Base-by-base conservation (phyloP, 2,797 vertebrate species). In the Phataginus tricuspis region DNA sequence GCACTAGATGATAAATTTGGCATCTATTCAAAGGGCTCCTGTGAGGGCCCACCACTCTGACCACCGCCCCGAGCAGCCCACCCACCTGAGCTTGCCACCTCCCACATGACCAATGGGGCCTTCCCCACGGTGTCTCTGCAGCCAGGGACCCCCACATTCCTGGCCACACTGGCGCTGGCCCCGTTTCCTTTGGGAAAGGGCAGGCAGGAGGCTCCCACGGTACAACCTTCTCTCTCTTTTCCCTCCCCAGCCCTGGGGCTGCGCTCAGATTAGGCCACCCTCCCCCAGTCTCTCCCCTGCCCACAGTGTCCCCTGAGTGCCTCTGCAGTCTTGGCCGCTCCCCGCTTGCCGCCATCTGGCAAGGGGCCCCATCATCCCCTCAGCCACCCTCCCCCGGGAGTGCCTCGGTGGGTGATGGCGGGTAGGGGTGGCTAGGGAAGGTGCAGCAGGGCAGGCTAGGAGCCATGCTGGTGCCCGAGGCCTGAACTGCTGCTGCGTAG, bases 21-120 rank as follows among this genome's bases (percentile, higher is more conserved):
- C 63, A 66, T 37, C 63, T 55, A 21, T 80, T 96, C 94, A 79
- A 57, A 94, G 75, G 51, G 94, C 59, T 95, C n/a, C 69, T 78
- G 92, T 64, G 51, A 68, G 61, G 34, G 66, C 57, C 90, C n/a
- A 53, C 42, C 27, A n/a, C 55, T 68, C 49, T 77, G 39, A 72
- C 55, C 21, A 72, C 61, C 16, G 31, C 59, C 16, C 45, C 12
- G 19, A 74, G 25, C 16, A 74, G 75, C 87, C 86, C 68, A 86
- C 78, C 69, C 66, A 53, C 79, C 89, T n/a, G 34, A 39, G 86
- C 55, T 55, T 66, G 27, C 74, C 27, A 74, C 64, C 80, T 23
- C 82, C 85, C 61, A 71, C 25, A 42, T 79, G 57, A 92, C 78
- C 71, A 68, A 7, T 2, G 23, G 34, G 77, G 49, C 77, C 71